phyloP scores from a whole-genome alignment of 2,888 invertebrate genomes.

The Agrotis segetum region DNA sequence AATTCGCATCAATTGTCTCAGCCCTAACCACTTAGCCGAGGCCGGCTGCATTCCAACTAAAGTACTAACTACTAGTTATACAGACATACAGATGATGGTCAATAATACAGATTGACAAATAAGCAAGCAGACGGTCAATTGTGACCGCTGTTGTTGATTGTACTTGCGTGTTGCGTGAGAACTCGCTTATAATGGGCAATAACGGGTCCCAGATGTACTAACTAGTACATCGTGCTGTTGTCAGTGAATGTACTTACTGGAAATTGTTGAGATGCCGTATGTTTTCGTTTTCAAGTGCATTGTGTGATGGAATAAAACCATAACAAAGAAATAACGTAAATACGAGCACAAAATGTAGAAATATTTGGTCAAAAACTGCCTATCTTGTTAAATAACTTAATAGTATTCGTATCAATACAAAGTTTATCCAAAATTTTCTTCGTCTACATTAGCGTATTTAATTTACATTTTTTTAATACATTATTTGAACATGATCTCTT shows the following conservation, averaged over 20 bases:
- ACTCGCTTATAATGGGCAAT: slow-evolving; percentile 61
- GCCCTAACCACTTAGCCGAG: slow-evolving; percentile 29
- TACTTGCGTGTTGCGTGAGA: slow-evolving; percentile 67
- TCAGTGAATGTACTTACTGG: slow-evolving; percentile 21
- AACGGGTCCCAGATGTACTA: slow-evolving; percentile 36
- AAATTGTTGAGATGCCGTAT: neutral
- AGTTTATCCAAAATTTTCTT: too few species aligned
- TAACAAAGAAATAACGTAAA: neutral
- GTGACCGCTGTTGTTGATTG: slow-evolving; percentile 51
- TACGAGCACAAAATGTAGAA: neutral
- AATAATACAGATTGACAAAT: slow-evolving; percentile 64
- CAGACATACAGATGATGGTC: slow-evolving; percentile 9
- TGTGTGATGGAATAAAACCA: neutral
- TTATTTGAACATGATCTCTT: too few species aligned
- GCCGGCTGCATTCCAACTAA: slow-evolving; percentile 41
- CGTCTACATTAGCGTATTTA: too few species aligned
- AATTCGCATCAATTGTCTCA: slow-evolving; percentile 37
- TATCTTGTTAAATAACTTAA: too few species aligned
- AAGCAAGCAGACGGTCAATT: slow-evolving; percentile 55
- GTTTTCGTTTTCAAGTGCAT: neutral
- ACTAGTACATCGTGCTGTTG: slow-evolving; percentile 18
- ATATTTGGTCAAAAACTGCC: neutral
- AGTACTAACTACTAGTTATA: slow-evolving; percentile 28
- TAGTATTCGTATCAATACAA: too few species aligned
- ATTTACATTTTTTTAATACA: too few species aligned